Evolutionary conservation across 2,113 vertebrate genomes (phyloP), one percentile per base, ranked within the genome.

Genomic region (Nycticorax nycticorax): DNA sequence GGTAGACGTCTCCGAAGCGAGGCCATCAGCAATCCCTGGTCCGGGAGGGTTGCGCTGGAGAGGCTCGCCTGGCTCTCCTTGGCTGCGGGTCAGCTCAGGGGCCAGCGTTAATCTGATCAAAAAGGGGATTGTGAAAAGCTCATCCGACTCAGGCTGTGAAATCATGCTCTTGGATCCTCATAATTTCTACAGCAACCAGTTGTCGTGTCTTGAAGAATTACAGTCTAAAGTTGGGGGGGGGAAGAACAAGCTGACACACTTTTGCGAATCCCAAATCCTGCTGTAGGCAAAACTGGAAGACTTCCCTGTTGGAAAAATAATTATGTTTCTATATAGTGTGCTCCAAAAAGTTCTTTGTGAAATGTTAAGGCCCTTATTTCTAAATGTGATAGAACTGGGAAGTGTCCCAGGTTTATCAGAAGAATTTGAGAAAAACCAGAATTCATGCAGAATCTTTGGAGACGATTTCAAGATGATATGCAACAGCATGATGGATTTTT

Each of bases 51-150:
- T 68, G 30, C 8, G 19, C 18, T 37, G 47, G 28, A 66, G 43
- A 79, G 24, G 33, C 33, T 82, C 1, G 1, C 21, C 45, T 1
- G 0, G 35, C 77, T 63, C 52, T 37, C 55, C 33, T 33, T 5
- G 66, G 60, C 76, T 73, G 43, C 0, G 2, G 57, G 56, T 68
- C 94, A 96, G 89, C 69, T 57, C 94, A 37, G 83, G 47, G 73
- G 74, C 43, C 56, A 94, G 57, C 6, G 1, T 52, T 92, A 89
- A 97, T 93, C 92, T 93, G 92, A 95, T 89, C 71, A 32, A 37
- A 94, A 81, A 72, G 67, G 57, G 69, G 92, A 91, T 94, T 95
- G 83, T 12, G 86, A n/a, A 89, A 74, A 95, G 57, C 91, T 97
- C 69, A 89, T 96, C 87, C 1, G 20, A 82, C 69, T 79, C 80